Conservation (phyloP, 2,113 vertebrate species). For the Pycnonotus jocosus region DNA sequence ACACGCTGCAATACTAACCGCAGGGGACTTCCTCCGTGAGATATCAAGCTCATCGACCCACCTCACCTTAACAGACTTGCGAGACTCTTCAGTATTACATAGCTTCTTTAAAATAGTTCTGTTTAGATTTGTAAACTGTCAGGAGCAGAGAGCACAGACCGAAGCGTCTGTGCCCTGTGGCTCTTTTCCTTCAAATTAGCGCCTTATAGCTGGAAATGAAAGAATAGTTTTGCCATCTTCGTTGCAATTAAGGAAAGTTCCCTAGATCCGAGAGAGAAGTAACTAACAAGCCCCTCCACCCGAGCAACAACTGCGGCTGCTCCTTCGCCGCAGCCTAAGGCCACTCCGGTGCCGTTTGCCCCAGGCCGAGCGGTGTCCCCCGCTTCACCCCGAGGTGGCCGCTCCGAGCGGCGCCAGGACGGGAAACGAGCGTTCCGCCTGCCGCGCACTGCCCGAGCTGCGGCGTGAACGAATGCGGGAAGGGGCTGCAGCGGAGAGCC, state of each 20-base stretch:
- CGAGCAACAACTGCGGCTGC: neutral
- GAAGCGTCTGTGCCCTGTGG: neutral
- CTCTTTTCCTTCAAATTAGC: neutral
- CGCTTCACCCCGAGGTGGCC: neutral
- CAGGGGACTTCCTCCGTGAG: neutral
- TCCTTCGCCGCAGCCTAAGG: neutral
- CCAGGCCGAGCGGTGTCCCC: neutral
- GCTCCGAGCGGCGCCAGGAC: neutral
- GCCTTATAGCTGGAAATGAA: neutral
- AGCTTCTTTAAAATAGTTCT: neutral
- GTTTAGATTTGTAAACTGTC: neutral
- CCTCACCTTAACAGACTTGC: neutral
- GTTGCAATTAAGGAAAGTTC: neutral
- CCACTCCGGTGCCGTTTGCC: neutral
- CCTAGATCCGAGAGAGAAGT: neutral
- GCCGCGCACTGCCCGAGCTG: neutral
- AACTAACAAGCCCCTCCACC: neutral
- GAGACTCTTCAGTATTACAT: neutral
- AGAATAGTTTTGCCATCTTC: neutral
- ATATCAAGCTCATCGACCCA: neutral
- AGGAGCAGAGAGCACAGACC: neutral
- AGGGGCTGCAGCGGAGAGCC: neutral
- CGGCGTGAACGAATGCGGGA: neutral
- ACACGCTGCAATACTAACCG: neutral
- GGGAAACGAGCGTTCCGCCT: neutral